These are phyloP conservation scores for Poecilia latipinna DNA, from an alignment of 2,113 vertebrate species.

Conservation along the genomic window DNA sequence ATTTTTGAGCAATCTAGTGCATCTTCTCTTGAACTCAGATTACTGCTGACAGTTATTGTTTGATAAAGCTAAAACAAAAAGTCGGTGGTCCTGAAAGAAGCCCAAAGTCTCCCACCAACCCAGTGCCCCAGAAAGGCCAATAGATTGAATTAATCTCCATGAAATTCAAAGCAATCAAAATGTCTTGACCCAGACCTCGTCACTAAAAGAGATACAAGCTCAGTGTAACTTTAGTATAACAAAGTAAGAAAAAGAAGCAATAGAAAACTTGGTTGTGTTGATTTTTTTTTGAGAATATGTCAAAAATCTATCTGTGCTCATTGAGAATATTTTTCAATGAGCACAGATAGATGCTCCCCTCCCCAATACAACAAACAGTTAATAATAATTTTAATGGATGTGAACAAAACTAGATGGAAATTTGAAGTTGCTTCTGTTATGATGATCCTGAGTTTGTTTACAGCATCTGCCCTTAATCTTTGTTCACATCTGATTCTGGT, in stretches of 20 bases:
- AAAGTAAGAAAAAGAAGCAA: too few species aligned
- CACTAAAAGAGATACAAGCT: background rate
- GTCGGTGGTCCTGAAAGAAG: background rate
- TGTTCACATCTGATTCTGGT: constrained; percentile 1
- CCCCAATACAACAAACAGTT: background rate
- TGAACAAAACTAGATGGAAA: constrained; percentile 1
- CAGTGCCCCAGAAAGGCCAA: background rate
- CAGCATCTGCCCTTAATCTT: background rate
- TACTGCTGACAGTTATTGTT: constrained; percentile 4
- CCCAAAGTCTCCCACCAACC: background rate
- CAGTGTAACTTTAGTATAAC: background rate
- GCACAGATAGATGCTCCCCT: too few species aligned
- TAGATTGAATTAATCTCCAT: constrained; percentile 7
- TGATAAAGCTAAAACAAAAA: background rate
- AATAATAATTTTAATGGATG: background rate
- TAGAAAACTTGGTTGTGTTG: background rate
- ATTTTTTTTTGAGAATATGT: background rate
- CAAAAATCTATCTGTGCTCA: background rate
- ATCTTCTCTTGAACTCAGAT: background rate
- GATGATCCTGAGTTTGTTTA: background rate
- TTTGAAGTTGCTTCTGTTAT: background rate
- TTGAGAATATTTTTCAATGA: background rate
- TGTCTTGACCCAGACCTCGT: background rate
- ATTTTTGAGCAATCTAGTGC: background rate
- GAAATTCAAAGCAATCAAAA: background rate